These are phyloP conservation scores for Parazoanthus darwini DNA, from an alignment of 92 coral and sea anemone genomes.

Conservation along the genomic window DNA sequence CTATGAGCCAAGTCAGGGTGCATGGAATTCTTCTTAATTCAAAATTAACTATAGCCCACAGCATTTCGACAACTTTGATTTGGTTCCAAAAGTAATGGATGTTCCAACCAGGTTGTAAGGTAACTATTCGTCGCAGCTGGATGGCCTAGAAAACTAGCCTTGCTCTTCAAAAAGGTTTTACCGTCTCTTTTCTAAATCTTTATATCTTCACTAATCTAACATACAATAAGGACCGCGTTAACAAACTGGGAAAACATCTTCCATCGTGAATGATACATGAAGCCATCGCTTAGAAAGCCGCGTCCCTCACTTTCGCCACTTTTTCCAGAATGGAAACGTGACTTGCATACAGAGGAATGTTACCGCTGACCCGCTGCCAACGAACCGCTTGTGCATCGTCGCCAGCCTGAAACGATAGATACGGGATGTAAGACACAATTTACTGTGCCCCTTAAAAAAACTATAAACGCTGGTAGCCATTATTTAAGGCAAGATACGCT, in stretches of 20 bases:
- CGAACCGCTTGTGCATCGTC: constrained; percentile 99
- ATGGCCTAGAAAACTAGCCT: too few relatives aligned
- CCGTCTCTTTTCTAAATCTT: neutral
- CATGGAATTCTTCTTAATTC: too few relatives aligned
- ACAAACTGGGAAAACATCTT: neutral
- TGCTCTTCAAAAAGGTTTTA: neutral
- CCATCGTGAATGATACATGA: neutral
- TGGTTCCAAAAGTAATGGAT: too few relatives aligned
- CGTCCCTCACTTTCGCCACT: constrained; percentile 90
- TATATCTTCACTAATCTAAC: neutral
- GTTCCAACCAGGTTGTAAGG: too few relatives aligned
- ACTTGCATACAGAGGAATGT: constrained; percentile 95
- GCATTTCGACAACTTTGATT: too few relatives aligned
- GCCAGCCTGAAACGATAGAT: constrained; percentile 78
- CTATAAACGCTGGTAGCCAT: too few relatives aligned
- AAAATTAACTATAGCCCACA: too few relatives aligned
- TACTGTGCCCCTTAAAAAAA: neutral
- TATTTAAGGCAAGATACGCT: too few relatives aligned
- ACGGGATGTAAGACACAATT: neutral
- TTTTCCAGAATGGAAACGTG: constrained; percentile 93
- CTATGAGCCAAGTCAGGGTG: too few relatives aligned
- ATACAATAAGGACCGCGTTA: neutral
- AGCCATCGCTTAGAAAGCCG: constrained; percentile 66
- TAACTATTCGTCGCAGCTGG: too few relatives aligned
- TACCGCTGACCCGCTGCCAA: constrained; percentile 99